Evolutionary conservation across 64 coral and sea anemone species (phyloP), one percentile per base, ranked within the genome.

Genomic region (Dendronephthya gigantea): DNA sequence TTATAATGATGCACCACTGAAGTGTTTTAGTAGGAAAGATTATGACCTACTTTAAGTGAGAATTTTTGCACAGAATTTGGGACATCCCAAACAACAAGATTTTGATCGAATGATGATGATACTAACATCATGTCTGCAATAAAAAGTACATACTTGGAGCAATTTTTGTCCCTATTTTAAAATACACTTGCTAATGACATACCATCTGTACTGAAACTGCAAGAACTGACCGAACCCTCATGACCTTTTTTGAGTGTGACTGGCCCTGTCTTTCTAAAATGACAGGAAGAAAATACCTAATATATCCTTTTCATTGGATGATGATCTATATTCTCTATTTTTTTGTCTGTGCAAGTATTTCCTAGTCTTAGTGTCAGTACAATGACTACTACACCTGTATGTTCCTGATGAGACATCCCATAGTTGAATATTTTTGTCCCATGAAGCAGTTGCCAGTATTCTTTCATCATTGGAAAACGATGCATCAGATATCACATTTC

Each of bases 61-160:
- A 98, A 98, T 85, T 93, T 98, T 43, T 98, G 95, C 14, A 92
- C 93, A 8, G 84, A 85, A 43, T 93, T 98, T 65, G 89, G 75
- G 17, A 98, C 92, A 87, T 98, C 95, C 95, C 95, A 98, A 39
- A 98, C 93, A 55, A 98, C 87, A 32, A 98, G 85, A 22, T 89
- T 98, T 90, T 93, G 89, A 41, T 98, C 95, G 82, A 89, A 98
- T 35, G 95, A 98, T 25, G 92, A 93, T 1, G 95, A 93, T 9
- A 98, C 92, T 70, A 98, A 49, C 83, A 92, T 90, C 17, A 56
- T 87, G 43, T 90, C 95, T 98, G 39, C 16, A 79, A 93, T 0
- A 39, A 36, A 11, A 83, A 14, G 66, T 38, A 28, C 0, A 45
- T 45, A 45, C n/a, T n/a, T n/a, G n/a, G n/a, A n/a, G n/a, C n/a